phyloP scores from a whole-genome alignment of 2,888 invertebrate species.

The Nomada fabriciana region DNA sequence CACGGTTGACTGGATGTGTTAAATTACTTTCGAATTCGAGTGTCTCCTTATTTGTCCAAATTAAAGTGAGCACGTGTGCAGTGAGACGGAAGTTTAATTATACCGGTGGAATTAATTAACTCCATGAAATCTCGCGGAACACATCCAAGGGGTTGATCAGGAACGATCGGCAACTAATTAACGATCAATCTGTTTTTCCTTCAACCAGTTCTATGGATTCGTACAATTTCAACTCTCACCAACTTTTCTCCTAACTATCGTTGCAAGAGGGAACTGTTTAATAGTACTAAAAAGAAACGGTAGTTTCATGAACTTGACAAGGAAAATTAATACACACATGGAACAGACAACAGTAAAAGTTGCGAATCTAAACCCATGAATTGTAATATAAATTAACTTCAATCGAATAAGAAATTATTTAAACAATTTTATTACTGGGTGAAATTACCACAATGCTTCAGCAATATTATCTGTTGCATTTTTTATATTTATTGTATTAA shows the following conservation, averaged over 20 bases:
- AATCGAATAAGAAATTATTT: too few species aligned
- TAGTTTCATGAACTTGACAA: background rate
- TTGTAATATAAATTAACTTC: too few species aligned
- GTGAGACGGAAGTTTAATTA: conserved; percentile 58
- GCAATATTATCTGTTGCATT: too few species aligned
- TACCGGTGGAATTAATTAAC: conserved; percentile 59
- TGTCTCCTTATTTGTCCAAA: conserved; percentile 55
- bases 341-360: too few species aligned
- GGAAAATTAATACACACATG: too few species aligned
- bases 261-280: background rate
- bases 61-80: conserved; percentile 36
- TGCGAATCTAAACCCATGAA: too few species aligned
- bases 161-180: conserved; percentile 61
- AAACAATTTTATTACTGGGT: too few species aligned
- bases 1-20: background rate
- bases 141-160: conserved; percentile 35
- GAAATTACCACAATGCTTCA: too few species aligned
- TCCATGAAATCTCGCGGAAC: conserved; percentile 55
- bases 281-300: background rate
- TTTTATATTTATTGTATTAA: too few species aligned
- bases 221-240: background rate
- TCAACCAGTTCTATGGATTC: background rate
- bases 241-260: background rate
- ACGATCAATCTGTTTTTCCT: conserved; percentile 53
- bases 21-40: conserved; percentile 36